Evolutionary conservation across 2,113 vertebrate genomes (phyloP), one percentile per base, ranked within the genome.

Genomic region (Bufo bufo): DNA sequence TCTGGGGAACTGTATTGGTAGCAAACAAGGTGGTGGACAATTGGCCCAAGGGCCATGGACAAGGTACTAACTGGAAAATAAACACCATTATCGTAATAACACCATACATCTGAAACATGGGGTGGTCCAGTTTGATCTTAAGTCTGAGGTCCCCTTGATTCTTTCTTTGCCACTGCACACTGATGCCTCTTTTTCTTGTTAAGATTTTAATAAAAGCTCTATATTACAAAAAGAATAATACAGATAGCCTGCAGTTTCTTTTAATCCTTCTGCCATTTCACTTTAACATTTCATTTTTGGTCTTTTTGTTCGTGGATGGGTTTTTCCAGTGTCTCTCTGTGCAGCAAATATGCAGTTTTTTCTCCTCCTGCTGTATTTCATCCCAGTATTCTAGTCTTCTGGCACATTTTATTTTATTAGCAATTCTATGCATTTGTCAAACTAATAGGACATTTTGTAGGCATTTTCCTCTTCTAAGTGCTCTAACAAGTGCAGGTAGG

Each of bases 391-490:
- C 86, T 90, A 89, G 90, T 88, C 85, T 84, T 87, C 90, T 89
- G 90, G 90, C 92, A 90, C 85, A 75, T 91, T 93, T 93, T 63
- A 74, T 94, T 90, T 90, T 89, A 45, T 92, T 93, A 93, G 90
- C 52, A 47, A 87, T 54, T 90, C 78, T 93, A 90, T 93, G 93
- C 94, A 93, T 95, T 93, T 95, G 90, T 95, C 95, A 95, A 90
- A 90, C 90, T 95, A 95, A 95, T 95, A 92, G 93, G 92, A 94
- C 93, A 91, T 90, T 94, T 94, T 90, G 92, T 94, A 91, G 93
- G 90, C 91, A 33, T 93, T 75, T 95, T 95, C 93, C 93, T 90
- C 93, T 94, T 94, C 92, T 90, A 94, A 95, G 92, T 94, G 91
- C 91, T 94, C 92, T 94, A 93, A 92, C 91, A 85, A 91, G 89